Conservation (phyloP, 2,888 invertebrate species). For the Sussaba pulchella region DNA sequence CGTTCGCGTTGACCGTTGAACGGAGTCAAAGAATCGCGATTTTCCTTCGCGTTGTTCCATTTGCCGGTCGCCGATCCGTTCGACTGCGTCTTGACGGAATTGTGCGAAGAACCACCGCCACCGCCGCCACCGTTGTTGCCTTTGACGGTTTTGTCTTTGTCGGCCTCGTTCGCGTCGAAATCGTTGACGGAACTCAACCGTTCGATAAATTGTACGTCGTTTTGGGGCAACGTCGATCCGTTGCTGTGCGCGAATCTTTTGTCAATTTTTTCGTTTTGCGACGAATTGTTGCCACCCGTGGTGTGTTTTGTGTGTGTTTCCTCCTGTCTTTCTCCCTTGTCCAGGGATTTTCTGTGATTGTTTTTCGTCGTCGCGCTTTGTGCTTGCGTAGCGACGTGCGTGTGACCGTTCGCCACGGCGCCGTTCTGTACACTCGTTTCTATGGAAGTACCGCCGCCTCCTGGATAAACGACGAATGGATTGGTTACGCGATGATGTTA, state of each 20-base stretch:
- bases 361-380: constrained; percentile 83
- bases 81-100: constrained; percentile 81
- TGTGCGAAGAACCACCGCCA: constrained; percentile 72
- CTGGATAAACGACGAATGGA: constrained; percentile 68
- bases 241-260: constrained; percentile 84
- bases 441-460: constrained; percentile 75
- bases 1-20: constrained; percentile 83
- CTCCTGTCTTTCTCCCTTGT: constrained; percentile 84
- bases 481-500: too few species aligned
- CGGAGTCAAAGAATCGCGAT: constrained; percentile 79
- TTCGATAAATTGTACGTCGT: constrained; percentile 85
- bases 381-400: constrained; percentile 77
- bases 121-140: constrained; percentile 72
- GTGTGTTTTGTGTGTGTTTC: constrained; percentile 81
- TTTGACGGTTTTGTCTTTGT: constrained; percentile 84
- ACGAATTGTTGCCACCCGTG: constrained; percentile 75
- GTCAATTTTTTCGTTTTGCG: constrained; percentile 81
- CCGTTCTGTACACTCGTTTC: constrained; percentile 82
- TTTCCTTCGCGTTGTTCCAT: constrained; percentile 83
- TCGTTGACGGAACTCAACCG: constrained; percentile 85
- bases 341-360: constrained; percentile 86
- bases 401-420: constrained; percentile 78
- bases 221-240: constrained; percentile 82
- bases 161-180: constrained; percentile 84
- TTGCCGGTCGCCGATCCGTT: constrained; percentile 82